Evolutionary conservation across 1,140 invertebrate species (phyloP).

Genomic region (Scaptomyza montana): DNA sequence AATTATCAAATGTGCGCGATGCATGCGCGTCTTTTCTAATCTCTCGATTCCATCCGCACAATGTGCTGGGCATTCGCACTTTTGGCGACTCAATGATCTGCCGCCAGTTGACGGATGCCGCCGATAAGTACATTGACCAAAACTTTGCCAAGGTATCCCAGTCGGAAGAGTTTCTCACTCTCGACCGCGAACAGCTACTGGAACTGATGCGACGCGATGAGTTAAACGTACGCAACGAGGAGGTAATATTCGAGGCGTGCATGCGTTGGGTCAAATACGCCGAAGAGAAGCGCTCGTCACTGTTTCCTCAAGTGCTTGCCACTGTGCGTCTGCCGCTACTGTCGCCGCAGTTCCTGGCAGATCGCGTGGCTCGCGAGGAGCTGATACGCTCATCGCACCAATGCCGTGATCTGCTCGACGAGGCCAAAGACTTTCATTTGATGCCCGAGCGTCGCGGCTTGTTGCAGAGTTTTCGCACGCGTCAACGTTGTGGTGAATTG

Average conservation of each 20-base stretch:
- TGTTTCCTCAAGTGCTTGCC: constrained; percentile 89
- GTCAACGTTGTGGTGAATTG: constrained; percentile 90
- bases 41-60: constrained; percentile 91
- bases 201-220: constrained; percentile 92
- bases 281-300: constrained; percentile 85
- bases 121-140: constrained; percentile 93
- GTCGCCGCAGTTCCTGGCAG: constrained; percentile 92
- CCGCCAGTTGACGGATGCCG: constrained; percentile 88
- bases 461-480: constrained; percentile 89
- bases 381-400: constrained; percentile 90
- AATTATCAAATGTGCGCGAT: constrained; percentile 91
- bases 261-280: constrained; percentile 93
- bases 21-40: constrained; percentile 93
- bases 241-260: constrained; percentile 93
- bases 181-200: constrained; percentile 86
- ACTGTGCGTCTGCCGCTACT: constrained; percentile 92
- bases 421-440: constrained; percentile 93
- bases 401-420: constrained; percentile 92
- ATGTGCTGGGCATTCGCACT: constrained; percentile 92
- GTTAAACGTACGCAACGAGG: constrained; percentile 89
- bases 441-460: constrained; percentile 91
- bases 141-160: constrained; percentile 92
- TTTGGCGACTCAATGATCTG: constrained; percentile 94
- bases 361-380: constrained; percentile 93
- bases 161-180: constrained; percentile 90